Evolutionary conservation across 2,797 vertebrate species (phyloP).

Genomic region (Huso huso): DNA sequence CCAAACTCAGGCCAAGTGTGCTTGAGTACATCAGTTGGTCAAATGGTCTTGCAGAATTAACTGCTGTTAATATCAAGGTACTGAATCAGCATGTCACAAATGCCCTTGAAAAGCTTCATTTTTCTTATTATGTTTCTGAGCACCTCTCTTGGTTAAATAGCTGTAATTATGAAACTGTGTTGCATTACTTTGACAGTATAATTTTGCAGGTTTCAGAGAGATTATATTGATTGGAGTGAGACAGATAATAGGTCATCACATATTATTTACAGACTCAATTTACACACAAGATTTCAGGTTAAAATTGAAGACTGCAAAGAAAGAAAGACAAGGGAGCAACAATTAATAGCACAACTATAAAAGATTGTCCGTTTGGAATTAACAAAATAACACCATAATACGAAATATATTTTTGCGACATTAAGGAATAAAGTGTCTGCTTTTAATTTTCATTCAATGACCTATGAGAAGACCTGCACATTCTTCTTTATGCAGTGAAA

Average conservation of each 20-base stretch:
- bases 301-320: conserved; percentile 21
- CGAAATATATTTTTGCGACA: not conserved
- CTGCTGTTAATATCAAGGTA: conserved; percentile 12
- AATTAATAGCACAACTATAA: conserved; percentile 46
- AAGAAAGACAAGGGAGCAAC: conserved; percentile 50
- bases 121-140: too few relatives aligned
- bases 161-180: too few relatives aligned
- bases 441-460: conserved; percentile 61
- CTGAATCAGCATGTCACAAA: conserved; percentile 25
- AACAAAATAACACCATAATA: not conserved
- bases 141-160: too few relatives aligned
- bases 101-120: too few relatives aligned
- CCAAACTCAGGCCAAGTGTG: conserved; percentile 22
- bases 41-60: conserved; percentile 20
- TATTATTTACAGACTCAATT: too few relatives aligned
- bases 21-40: conserved; percentile 28
- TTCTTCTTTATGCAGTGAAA: conserved; percentile 39
- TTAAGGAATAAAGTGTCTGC: conserved; percentile 40
- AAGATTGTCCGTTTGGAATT: conserved; percentile 35
- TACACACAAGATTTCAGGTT: too few relatives aligned
- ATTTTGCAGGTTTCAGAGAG: too few relatives aligned
- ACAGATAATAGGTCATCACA: too few relatives aligned
- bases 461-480: conserved; percentile 51
- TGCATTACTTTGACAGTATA: too few relatives aligned
- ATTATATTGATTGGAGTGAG: too few relatives aligned